phyloP scores from a whole-genome alignment of 2,113 vertebrate species.

The Suricata suricatta region DNA sequence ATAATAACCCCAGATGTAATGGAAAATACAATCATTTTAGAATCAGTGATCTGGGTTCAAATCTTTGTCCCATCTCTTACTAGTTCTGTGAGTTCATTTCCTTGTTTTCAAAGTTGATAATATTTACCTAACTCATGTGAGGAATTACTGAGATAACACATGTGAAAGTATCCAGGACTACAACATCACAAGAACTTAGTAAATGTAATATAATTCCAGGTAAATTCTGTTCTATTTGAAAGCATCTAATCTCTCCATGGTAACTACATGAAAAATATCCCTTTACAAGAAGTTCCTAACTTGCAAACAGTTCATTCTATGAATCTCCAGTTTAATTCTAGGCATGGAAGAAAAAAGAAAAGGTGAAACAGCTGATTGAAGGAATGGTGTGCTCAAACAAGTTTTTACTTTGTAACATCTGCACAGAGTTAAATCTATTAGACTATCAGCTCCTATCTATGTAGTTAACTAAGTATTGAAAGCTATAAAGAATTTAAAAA shows the following conservation, averaged over 20 bases:
- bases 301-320: background rate
- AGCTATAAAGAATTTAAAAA: background rate
- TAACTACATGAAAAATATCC: background rate
- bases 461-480: background rate
- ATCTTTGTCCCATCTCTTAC: constrained; percentile 17
- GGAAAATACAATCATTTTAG: constrained; percentile 15
- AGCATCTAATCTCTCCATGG: background rate
- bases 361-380: background rate
- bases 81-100: constrained; percentile 15
- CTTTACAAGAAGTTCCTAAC: constrained; percentile 8
- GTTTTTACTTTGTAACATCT: background rate
- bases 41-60: constrained; percentile 21
- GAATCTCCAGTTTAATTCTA: background rate
- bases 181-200: background rate
- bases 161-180: background rate
- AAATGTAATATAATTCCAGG: constrained; percentile 9
- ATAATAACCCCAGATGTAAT: constrained; percentile 10
- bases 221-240: constrained; percentile 45
- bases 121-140: constrained; percentile 37
- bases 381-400: background rate
- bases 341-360: background rate
- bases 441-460: background rate
- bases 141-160: background rate
- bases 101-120: constrained; percentile 27
- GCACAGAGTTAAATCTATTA: background rate